Evolutionary conservation across 2,797 vertebrate species (phyloP), one percentile per base, ranked within the genome.

Genomic region (Coregonus suidteri): DNA sequence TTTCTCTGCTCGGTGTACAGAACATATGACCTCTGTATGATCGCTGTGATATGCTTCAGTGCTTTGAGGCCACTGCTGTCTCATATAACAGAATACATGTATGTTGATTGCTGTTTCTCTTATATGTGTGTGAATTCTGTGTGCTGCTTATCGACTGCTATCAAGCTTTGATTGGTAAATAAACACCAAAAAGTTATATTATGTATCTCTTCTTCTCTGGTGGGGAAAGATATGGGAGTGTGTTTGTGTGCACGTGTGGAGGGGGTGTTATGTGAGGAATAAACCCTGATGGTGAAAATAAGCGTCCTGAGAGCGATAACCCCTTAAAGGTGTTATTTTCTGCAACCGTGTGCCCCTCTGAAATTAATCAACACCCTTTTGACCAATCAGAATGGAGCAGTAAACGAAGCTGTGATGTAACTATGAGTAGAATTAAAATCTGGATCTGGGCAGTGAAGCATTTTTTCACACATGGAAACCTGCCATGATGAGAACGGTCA

Each of bases 1-100:
- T 75, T 74, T 83, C 76, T 87, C 81, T 79, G 77, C 83, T 83
- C 83, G 81, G 71, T n/a, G 20, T 83, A 77, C 82, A 81, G 72
- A 56, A 73, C 74, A 3, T 75, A 4, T 18, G 65, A 31, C 25
- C 15, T 9, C 34, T 69, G 67, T 6, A 35, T 18, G 34, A 15
- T 65, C 25, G 31, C 7, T 11, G 25, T 30, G 25, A 73, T 76
- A 82, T 59, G 83, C 75, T 73, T 79, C 74, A 72, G 62, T 66
- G 77, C 74, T 73, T 53, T n/a, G 20, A 70, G 66, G 77, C 74
- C 1, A 4, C 47, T 62, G n/a, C 34, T 73, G 76, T 82, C 66
- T 72, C 51, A 15, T 62, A 73, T 54, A 59, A 47, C 71, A 64
- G 20, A 67, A 71, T 69, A 62, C 37, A 53, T 56, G 41, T n/a